Conservation (phyloP, 2,113 vertebrate genomes). For the Argyrosomus japonicus region DNA sequence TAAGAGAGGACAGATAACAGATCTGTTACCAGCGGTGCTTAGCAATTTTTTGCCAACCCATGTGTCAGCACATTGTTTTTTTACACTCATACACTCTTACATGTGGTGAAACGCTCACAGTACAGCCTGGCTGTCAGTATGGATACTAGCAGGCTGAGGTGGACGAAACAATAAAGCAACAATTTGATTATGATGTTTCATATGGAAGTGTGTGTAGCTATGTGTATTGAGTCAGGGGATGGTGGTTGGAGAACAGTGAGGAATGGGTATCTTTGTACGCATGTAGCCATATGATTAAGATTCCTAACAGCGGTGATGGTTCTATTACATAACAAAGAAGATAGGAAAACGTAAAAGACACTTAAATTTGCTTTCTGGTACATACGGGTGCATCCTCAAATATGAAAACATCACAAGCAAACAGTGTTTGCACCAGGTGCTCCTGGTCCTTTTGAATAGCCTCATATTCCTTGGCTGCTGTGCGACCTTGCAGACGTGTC, state of each 20-base stretch:
- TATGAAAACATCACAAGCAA: not conserved
- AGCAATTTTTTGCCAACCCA: too few relatives aligned
- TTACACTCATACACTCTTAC: too few relatives aligned
- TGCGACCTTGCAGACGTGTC: constrained; percentile 22
- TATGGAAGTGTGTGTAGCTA: too few relatives aligned
- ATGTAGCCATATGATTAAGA: not conserved
- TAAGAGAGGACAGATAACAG: too few relatives aligned
- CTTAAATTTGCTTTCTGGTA: not conserved
- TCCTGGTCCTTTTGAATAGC: constrained; percentile 3
- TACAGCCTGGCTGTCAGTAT: too few relatives aligned
- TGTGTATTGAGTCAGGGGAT: not conserved
- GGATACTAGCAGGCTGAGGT: too few relatives aligned
- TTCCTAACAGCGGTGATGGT: not conserved
- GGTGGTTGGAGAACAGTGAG: not conserved
- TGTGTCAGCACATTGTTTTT: too few relatives aligned
- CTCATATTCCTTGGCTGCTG: constrained; percentile 7
- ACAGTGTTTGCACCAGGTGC: not conserved
- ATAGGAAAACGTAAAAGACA: not conserved
- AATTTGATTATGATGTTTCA: too few relatives aligned
- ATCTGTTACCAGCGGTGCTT: too few relatives aligned
- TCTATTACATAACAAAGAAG: not conserved
- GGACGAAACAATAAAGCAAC: too few relatives aligned
- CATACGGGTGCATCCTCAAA: not conserved
- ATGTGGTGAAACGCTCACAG: too few relatives aligned
- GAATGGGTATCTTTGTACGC: not conserved